Conservation (phyloP, 2,888 invertebrate species). For the Lithodes maja region DNA sequence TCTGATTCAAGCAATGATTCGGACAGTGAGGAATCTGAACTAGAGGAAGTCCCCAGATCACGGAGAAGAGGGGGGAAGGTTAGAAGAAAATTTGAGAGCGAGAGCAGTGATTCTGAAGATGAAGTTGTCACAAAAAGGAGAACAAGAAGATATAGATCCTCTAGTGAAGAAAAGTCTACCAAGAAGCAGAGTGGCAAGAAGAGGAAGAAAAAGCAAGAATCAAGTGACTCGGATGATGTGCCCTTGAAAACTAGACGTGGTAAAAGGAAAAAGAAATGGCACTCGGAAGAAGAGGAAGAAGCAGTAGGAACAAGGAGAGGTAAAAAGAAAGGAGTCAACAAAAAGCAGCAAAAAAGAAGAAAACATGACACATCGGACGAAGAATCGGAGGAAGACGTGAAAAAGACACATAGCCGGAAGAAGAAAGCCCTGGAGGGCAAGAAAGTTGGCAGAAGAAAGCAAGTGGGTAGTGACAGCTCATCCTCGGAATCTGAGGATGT, state of each 20-base stretch:
- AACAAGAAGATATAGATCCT: constrained; percentile 40
- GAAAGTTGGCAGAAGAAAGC: constrained; percentile 40
- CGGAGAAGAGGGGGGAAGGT: constrained; percentile 29
- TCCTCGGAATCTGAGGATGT: constrained; percentile 60
- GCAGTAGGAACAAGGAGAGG: constrained; percentile 24
- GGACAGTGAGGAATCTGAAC: constrained; percentile 48
- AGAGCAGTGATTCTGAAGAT: constrained; percentile 58
- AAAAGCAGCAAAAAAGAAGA: constrained; percentile 41
- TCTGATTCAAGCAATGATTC: constrained; percentile 36
- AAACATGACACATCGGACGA: constrained; percentile 49
- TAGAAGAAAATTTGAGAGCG: constrained; percentile 50
- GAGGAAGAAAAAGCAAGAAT: constrained; percentile 55
- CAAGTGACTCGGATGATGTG: constrained; percentile 57
- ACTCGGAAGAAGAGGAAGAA: constrained; percentile 54
- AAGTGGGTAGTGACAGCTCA: constrained; percentile 34
- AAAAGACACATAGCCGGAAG: constrained; percentile 57
- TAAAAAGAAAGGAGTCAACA: constrained; percentile 40
- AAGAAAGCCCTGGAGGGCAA: constrained; percentile 46
- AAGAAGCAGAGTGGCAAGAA: constrained; percentile 34
- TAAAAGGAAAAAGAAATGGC: constrained; percentile 37
- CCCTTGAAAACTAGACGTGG: constrained; percentile 33
- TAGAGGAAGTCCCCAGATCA: constrained; percentile 33
- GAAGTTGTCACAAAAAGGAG: constrained; percentile 47
- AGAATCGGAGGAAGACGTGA: constrained; percentile 32
- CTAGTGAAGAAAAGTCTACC: constrained; percentile 52